These are phyloP conservation scores for Saccostrea echinata DNA, from an alignment of 1,140 invertebrate genomes.

Conservation along the genomic window DNA sequence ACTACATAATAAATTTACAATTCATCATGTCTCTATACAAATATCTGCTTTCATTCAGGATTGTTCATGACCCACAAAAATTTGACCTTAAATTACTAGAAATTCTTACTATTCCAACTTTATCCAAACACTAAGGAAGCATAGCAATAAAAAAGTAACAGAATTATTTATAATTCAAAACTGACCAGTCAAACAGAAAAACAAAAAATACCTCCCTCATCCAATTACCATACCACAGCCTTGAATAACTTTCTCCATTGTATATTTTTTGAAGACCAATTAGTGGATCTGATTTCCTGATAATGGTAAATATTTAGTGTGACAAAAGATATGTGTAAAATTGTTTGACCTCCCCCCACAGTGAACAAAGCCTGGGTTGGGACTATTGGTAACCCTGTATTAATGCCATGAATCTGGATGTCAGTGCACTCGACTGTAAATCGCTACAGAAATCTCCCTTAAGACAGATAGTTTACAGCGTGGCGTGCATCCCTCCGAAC, in stretches of 20 bases:
- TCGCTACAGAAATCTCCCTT: neutral
- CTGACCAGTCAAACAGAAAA: neutral
- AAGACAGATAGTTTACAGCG: neutral
- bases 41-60: neutral
- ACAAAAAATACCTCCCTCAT: neutral
- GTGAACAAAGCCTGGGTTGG: conserved; percentile 19
- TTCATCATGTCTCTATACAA: neutral
- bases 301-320: conserved; percentile 36
- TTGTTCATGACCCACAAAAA: neutral
- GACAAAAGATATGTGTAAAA: conserved; percentile 37
- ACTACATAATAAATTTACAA: neutral
- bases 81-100: neutral
- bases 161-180: neutral
- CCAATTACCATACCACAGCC: neutral
- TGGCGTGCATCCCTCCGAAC: conserved; percentile 2
- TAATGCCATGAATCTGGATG: neutral
- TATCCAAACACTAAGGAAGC: neutral
- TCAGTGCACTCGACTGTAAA: neutral
- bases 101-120: neutral
- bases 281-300: conserved; percentile 22
- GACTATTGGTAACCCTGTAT: conserved; percentile 9
- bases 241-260: conserved; percentile 27
- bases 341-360: conserved; percentile 24
- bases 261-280: conserved; percentile 6
- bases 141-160: neutral